A percentile compares a stretch with the other conserved stretches of the same genome.
phyloP scores from a whole-genome alignment of 2,888 invertebrate species.

The Tryphoninae sp. region DNA sequence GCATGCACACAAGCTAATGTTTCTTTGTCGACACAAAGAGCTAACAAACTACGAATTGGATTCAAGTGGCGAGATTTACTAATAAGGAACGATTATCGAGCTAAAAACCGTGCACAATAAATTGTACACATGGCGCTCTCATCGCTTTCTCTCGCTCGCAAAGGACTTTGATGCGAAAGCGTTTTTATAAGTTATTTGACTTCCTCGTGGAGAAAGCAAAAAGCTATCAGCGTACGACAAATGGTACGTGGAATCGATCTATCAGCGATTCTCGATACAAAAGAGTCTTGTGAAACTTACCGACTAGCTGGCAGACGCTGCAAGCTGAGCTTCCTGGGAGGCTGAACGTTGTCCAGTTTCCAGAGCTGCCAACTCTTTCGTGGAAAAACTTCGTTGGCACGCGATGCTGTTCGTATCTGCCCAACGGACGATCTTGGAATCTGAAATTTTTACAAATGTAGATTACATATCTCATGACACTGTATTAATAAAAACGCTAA shows the following conservation, averaged over 20 bases:
- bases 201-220: too few species aligned
- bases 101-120: too few species aligned
- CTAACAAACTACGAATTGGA: neutral
- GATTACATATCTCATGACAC: too few species aligned
- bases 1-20: slow-evolving; percentile 11
- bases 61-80: too few species aligned
- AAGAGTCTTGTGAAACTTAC: slow-evolving; percentile 22
- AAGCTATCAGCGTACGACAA: too few species aligned
- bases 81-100: too few species aligned
- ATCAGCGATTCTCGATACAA: neutral
- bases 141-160: too few species aligned
- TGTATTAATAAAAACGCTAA: too few species aligned
- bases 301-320: slow-evolving; percentile 51
- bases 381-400: slow-evolving; percentile 1
- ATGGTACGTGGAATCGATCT: neutral
- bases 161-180: too few species aligned
- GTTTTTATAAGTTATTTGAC: too few species aligned
- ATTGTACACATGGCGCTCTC: too few species aligned
- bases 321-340: slow-evolving; percentile 42
- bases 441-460: neutral
- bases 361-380: slow-evolving; percentile 40
- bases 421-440: slow-evolving; percentile 6
- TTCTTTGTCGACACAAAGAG: neutral
- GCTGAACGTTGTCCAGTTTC: slow-evolving; percentile 47
- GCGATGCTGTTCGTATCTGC: neutral